Evolutionary conservation across 2,888 invertebrate genomes (phyloP).

Genomic region (Chymomyza procnemis): DNA sequence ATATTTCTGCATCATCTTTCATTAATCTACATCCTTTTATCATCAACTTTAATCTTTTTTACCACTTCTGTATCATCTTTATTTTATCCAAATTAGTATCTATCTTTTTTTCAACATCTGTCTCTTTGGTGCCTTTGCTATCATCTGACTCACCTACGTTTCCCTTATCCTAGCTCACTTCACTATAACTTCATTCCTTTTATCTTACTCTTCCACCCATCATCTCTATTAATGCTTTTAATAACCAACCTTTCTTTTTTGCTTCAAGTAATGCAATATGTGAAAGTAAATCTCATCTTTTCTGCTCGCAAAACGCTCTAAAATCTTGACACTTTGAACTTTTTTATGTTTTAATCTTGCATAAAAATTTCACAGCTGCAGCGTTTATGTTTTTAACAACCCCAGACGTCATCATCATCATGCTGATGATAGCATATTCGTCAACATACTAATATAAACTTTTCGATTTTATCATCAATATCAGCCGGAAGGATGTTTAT

Average conservation of each 20-base stretch:
- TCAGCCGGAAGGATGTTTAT: slow-evolving; percentile 7
- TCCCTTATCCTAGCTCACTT: too few species aligned
- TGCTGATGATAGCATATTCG: background rate
- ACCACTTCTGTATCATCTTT: too few species aligned
- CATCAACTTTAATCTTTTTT: too few species aligned
- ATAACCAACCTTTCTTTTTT: slow-evolving; percentile 37
- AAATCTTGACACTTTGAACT: background rate
- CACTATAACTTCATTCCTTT: slow-evolving; percentile 1
- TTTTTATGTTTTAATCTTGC: slow-evolving; percentile 41
- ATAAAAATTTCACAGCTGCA: slow-evolving; percentile 52
- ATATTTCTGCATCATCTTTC: too few species aligned
- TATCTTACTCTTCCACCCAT: slow-evolving; percentile 19
- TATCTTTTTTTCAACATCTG: too few species aligned
- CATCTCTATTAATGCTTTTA: slow-evolving; percentile 40
- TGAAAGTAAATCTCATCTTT: background rate
- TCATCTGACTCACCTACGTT: too few species aligned
- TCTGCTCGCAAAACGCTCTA: background rate
- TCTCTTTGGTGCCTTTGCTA: too few species aligned
- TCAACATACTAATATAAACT: slow-evolving; percentile 18
- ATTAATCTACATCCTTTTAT: too few species aligned
- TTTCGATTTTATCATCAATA: slow-evolving; percentile 63
- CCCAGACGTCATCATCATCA: too few species aligned
- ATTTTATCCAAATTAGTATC: too few species aligned
- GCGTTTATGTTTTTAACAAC: slow-evolving; percentile 51
- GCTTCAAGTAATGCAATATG: too few species aligned